Evolutionary conservation across 2,888 invertebrate species (phyloP).

Genomic region (Horisme vitalbata): DNA sequence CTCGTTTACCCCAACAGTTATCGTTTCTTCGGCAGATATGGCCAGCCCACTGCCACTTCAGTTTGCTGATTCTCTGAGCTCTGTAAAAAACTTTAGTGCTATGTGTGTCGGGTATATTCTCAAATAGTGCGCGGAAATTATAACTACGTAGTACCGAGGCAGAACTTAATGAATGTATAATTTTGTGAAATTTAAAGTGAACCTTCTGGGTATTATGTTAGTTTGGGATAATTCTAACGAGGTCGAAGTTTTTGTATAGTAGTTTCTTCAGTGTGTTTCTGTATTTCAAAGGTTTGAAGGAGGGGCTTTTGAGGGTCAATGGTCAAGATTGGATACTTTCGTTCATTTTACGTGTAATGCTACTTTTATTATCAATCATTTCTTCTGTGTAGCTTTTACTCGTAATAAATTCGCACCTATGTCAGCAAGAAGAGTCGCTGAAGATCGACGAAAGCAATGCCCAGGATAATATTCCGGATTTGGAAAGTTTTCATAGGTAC

Average conservation of each 20-base stretch:
- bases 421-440: constrained; percentile 4
- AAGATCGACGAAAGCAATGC: constrained; percentile 8
- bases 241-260: neutral
- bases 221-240: constrained; percentile 7
- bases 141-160: too few species aligned
- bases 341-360: constrained; percentile 1
- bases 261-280: neutral
- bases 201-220: constrained; percentile 4
- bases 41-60: too few species aligned
- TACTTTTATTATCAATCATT: neutral
- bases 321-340: neutral
- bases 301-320: too few species aligned
- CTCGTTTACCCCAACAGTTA: too few species aligned
- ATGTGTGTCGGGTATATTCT: too few species aligned
- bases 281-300: neutral
- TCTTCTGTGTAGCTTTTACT: neutral
- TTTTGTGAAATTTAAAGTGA: constrained; percentile 2
- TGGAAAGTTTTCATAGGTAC: constrained; percentile 14
- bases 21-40: too few species aligned
- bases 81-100: too few species aligned
- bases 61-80: too few species aligned
- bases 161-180: too few species aligned
- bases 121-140: too few species aligned
- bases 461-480: constrained; percentile 4
- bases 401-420: neutral